Percentiles rank a stretch among this genome's conserved stretches.
These are phyloP conservation scores for Syrrhaptes paradoxus DNA, from an alignment of 2,113 vertebrate species.

Conservation along the genomic window DNA sequence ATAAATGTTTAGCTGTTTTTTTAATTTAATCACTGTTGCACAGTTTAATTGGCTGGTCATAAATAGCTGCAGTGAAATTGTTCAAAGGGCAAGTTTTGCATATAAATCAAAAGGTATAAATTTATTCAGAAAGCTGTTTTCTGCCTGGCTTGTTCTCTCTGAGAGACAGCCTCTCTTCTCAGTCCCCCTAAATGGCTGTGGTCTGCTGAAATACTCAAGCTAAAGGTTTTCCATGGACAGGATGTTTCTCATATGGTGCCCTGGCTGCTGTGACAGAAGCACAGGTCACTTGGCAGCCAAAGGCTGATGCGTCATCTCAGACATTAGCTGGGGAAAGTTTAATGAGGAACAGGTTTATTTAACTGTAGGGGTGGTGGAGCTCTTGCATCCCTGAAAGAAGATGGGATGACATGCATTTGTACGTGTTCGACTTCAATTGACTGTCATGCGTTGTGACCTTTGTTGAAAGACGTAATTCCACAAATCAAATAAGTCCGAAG, in stretches of 20 bases:
- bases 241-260: background rate
- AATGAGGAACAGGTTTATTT: conserved; percentile 3
- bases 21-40: background rate
- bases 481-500: background rate
- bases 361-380: background rate
- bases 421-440: background rate
- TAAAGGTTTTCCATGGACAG: background rate
- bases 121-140: background rate
- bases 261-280: background rate
- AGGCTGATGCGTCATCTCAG: background rate
- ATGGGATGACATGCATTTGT: background rate
- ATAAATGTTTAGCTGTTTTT: background rate
- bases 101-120: background rate
- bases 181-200: background rate
- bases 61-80: background rate
- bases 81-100: background rate
- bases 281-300: conserved; percentile 1
- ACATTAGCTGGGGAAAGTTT: background rate
- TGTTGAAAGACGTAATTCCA: background rate
- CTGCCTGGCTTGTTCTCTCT: background rate
- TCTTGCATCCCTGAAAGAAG: background rate
- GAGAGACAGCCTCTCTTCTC: background rate
- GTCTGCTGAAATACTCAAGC: background rate
- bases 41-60: background rate
- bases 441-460: background rate